phyloP scores from a whole-genome alignment of 2,113 vertebrate genomes.

The Loxodonta africana region DNA sequence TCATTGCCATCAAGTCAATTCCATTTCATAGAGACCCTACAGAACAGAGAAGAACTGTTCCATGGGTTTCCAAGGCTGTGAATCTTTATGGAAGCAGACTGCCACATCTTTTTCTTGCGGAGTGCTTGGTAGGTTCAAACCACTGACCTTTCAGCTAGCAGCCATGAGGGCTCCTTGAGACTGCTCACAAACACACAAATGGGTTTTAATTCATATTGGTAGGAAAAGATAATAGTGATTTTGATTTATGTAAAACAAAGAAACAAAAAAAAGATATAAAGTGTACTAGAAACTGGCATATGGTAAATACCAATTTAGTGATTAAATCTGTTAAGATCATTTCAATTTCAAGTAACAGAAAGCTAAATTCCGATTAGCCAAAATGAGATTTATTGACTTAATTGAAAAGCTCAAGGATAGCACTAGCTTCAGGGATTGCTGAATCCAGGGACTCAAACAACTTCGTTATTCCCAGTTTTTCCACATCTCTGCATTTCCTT shows the following conservation, averaged over 20 bases:
- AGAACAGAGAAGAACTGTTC: too few relatives aligned
- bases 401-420: neutral
- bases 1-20: too few relatives aligned
- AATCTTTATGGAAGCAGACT: too few relatives aligned
- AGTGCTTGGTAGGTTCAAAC: too few relatives aligned
- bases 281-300: neutral
- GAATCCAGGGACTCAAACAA: neutral
- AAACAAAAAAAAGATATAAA: neutral
- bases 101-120: too few relatives aligned
- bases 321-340: neutral
- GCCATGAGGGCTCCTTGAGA: too few relatives aligned
- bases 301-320: neutral
- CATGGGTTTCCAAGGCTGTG: too few relatives aligned
- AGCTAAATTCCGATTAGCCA: neutral
- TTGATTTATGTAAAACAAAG: neutral
- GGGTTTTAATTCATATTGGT: neutral
- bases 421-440: neutral
- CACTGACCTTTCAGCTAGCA: too few relatives aligned
- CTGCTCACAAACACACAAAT: neutral
- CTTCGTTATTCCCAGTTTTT: neutral
- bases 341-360: neutral
- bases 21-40: too few relatives aligned
- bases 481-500: neutral
- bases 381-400: constrained; percentile 10
- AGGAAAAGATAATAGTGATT: neutral